phyloP scores from a whole-genome alignment of 2,888 invertebrate species.

The Charanyca ferruginea region DNA sequence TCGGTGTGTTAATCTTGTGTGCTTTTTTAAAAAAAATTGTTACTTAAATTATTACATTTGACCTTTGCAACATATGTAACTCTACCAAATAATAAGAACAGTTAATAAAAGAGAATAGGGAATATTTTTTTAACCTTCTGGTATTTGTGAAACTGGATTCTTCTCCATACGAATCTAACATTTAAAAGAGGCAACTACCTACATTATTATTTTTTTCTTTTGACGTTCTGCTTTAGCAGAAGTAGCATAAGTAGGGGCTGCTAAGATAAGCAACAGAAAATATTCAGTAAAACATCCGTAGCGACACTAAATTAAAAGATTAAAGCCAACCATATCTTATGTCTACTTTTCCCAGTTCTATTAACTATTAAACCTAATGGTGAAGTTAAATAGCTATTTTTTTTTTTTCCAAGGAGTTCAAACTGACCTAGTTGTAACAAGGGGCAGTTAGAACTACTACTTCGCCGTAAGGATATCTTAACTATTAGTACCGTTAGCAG shows the following conservation, averaged over 20 bases:
- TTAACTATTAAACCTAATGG: slow-evolving; percentile 36
- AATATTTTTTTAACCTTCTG: too few species aligned
- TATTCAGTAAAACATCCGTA: not conserved
- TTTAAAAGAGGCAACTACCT: too few species aligned
- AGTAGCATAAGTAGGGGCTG: not conserved
- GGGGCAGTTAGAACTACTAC: slow-evolving; percentile 11
- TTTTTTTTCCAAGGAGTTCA: slow-evolving; percentile 24
- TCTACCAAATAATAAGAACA: too few species aligned
- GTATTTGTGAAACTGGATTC: too few species aligned
- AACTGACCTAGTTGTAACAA: slow-evolving; percentile 13
- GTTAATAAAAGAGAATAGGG: too few species aligned
- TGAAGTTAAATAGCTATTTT: slow-evolving; percentile 15
- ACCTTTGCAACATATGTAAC: too few species aligned
- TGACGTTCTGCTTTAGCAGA: not conserved
- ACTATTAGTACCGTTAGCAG: not conserved
- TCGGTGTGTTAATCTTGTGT: not conserved
- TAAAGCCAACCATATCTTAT: not conserved
- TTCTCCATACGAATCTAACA: too few species aligned
- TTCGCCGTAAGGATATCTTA: slow-evolving; percentile 29
- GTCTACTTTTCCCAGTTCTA: slow-evolving; percentile 12
- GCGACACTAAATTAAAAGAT: slow-evolving; percentile 11
- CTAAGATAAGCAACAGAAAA: not conserved
- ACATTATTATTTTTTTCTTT: too few species aligned
- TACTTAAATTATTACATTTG: not conserved
- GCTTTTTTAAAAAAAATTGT: not conserved